Evolutionary conservation across 2,888 invertebrate species (phyloP), one percentile per base, ranked within the genome.

Genomic region (Lasioglossum malachurum): DNA sequence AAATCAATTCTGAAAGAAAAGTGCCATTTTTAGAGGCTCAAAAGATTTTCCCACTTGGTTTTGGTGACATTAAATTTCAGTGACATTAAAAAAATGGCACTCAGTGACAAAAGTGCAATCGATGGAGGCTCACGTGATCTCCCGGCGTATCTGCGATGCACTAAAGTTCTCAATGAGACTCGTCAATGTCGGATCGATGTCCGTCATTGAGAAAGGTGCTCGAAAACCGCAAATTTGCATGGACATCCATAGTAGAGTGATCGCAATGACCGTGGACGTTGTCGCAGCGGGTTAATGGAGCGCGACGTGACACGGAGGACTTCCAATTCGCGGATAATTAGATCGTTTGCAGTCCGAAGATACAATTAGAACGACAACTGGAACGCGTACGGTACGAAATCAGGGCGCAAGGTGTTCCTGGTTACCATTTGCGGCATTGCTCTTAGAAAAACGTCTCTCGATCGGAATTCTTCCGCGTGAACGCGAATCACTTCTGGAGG

Each of bases 391-490:
- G 23, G 49, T 46, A 72, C 74, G 53, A 78, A 86, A 84, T 81
- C 75, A 69, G 71, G 38, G 46, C 57, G 38, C 75, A 75, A 78
- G 77, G 78, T 80, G 78, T 75, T 75, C 69, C 78, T 78, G 77
- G 49, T 81, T 35, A 72, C 79, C 84, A 80, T 86, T 75, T 76
- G 46, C 41, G 67, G 57, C 44, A 16, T 16, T 27, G 77, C 41
- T 77, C 84, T 86, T 84, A 76, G 74, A 85, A 78, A 84, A 57
- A 46, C 31, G 8, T 53, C n/a, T n/a, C n/a, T n/a, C 72, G 16
- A 1, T n/a, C 14, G 38, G 73, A 49, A 83, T 41, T 64, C 78
- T 84, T 86, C 86, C 86, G 80, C 75, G 64, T 86, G 64, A 38
- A 84, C 80, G 84, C 84, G 71, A 84, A 84, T 80, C 23, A 53